Percentiles rank a stretch among this genome's conserved stretches.
Conservation (phyloP, 2,113 vertebrate species). For the Vulpes vulpes region DNA sequence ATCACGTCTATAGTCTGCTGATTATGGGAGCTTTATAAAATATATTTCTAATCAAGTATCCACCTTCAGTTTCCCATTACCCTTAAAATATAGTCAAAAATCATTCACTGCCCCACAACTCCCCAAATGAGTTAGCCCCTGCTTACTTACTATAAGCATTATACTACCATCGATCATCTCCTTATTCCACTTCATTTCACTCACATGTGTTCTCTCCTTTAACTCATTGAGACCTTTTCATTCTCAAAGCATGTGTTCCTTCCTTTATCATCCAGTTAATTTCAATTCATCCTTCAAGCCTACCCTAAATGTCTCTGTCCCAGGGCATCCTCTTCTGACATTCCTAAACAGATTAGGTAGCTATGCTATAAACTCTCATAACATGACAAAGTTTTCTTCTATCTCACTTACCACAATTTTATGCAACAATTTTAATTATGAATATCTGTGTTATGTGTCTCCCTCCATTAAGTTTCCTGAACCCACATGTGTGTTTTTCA, state of each 20-base stretch:
- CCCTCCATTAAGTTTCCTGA: background rate
- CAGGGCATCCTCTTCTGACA: background rate
- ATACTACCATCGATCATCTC: background rate
- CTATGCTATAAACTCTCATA: background rate
- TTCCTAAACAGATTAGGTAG: background rate
- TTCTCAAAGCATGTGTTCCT: background rate
- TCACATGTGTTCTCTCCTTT: background rate
- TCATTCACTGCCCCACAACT: background rate
- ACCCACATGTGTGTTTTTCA: background rate
- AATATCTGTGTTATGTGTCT: background rate
- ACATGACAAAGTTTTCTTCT: background rate
- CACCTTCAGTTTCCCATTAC: background rate
- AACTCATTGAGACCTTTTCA: background rate
- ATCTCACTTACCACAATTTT: background rate
- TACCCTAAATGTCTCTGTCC: background rate
- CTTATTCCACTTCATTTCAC: background rate
- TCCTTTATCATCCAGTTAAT: background rate
- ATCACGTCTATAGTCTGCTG: background rate
- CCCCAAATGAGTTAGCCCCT: background rate
- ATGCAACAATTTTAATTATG: background rate
- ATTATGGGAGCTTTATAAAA: background rate
- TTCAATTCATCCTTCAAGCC: background rate
- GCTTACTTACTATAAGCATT: background rate
- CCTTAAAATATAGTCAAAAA: background rate
- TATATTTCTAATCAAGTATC: background rate